Percentiles rank a stretch among this genome's conserved stretches.
Conservation (phyloP, 2,888 invertebrate genomes). For the Elegia similella region DNA sequence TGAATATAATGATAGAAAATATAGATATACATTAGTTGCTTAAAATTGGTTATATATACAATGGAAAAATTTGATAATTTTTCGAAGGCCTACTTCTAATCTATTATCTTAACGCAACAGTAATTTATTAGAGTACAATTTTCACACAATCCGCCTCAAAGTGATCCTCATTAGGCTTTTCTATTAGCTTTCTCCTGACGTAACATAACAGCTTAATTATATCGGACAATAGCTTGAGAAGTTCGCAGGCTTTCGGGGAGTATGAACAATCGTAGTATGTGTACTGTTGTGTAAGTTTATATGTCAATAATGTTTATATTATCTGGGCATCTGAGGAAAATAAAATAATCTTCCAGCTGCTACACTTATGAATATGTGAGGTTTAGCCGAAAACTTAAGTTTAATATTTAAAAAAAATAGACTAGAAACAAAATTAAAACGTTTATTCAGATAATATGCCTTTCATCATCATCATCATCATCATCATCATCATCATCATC, state of each 20-base stretch:
- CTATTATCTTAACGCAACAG: neutral
- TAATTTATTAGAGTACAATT: neutral
- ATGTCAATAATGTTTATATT: neutral
- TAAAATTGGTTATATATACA: too few species aligned
- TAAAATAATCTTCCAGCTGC: neutral
- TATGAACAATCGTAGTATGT: slow-evolving; percentile 2
- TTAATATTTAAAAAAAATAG: too few species aligned
- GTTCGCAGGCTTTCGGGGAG: slow-evolving; percentile 15
- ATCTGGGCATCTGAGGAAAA: neutral
- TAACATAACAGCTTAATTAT: slow-evolving; percentile 27
- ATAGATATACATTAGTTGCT: too few species aligned
- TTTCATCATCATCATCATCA: too few species aligned
- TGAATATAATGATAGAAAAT: too few species aligned
- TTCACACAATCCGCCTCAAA: slow-evolving; percentile 5
- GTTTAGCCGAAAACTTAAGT: too few species aligned
- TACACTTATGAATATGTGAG: too few species aligned
- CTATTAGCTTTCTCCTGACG: slow-evolving; percentile 27
- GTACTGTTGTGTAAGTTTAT: slow-evolving; percentile 1
- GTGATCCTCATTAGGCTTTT: slow-evolving; percentile 18
- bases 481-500: too few species aligned
- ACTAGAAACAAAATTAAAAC: too few species aligned
- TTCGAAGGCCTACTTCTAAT: too few species aligned
- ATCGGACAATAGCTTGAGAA: slow-evolving; percentile 10
- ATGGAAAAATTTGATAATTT: too few species aligned
- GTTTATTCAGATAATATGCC: too few species aligned